A percentile compares a stretch with the other conserved stretches of the same genome.
These are phyloP conservation scores for Megathymus violae DNA, from an alignment of 1,140 invertebrate species.

Conservation along the genomic window DNA sequence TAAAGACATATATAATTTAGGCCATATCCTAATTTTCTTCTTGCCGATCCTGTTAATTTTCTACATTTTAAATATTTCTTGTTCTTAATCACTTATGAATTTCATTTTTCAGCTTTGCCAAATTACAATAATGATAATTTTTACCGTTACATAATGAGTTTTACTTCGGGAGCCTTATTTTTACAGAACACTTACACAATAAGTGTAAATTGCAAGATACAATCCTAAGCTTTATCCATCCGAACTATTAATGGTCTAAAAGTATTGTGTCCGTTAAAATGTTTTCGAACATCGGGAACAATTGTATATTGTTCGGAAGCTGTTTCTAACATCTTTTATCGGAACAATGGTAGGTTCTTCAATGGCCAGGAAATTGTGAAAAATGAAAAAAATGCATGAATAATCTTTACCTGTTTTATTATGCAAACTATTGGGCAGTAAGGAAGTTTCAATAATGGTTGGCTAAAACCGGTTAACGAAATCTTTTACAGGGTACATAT, in stretches of 20 bases:
- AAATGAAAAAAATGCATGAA: background rate
- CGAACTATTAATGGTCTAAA: slow-evolving; percentile 11
- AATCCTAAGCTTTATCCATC: slow-evolving; percentile 7
- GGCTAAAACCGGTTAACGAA: no score
- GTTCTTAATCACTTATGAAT: no score
- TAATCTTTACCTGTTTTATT: background rate
- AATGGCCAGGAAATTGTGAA: slow-evolving; percentile 7
- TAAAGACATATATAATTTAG: no score
- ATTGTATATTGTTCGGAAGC: slow-evolving; percentile 14
- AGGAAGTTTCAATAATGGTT: background rate
- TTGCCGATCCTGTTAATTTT: no score
- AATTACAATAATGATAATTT: no score
- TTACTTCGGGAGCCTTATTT: background rate
- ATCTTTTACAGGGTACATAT: no score
- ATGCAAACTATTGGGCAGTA: background rate
- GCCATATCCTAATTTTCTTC: no score
- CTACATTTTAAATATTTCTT: no score
- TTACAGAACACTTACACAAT: slow-evolving; percentile 3
- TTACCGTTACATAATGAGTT: background rate
- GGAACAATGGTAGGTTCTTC: slow-evolving; percentile 16
- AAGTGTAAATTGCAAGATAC: background rate
- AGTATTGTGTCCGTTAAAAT: slow-evolving; percentile 18
- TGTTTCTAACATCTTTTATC: slow-evolving; percentile 21
- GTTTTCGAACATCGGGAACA: slow-evolving; percentile 23
- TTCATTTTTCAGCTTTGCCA: no score